Base-by-base conservation (phyloP, 2,888 invertebrate genomes). In the Vesta saturnalis region DNA sequence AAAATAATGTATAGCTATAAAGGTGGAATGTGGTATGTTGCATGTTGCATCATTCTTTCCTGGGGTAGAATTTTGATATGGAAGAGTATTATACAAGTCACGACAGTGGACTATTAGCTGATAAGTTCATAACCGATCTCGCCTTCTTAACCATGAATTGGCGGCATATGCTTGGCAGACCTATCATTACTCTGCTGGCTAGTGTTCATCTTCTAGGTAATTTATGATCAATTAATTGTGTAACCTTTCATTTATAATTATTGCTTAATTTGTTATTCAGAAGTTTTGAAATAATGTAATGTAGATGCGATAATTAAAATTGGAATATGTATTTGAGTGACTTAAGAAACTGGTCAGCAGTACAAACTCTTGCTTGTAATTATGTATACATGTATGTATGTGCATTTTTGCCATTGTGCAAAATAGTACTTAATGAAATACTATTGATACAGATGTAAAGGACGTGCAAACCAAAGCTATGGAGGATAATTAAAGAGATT, bases 31-130 rank as follows among this genome's bases (percentile, higher is more conserved):
- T 64, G 74, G 70, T 75, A 65, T 76, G 74, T 77, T 77, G 78
- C 78, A 76, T 79, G 77, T 67, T 67, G 72, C 63, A 72, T 62
- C 65, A n/a, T n/a, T n/a, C 65, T 74, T 73, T 59, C 66, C 39
- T 67, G 66, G 83, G 85, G 76, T 90, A 94, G 94, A 94, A 93
- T 86, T 91, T 94, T 89, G 94, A 94, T 88, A 90, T 91, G 85
- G 94, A 96, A 85, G 93, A 96, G 84, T 97, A 96, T 91, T 99
- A 98, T 91, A 94, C 95, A 85, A 95, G 96, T 80, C 94, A 95
- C 83, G 99, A 99, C 88, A 93, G 94, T 84, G 95, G 94, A 82
- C 91, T 98, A 85, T 91, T 97, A 85, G 93, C 95, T 83, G 95
- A 97, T 87, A 95, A 94, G 84, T 94, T 97, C 85, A 94, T 92